Evolutionary conservation across 1,140 invertebrate genomes (phyloP).

Genomic region (Zophobas atratus): DNA sequence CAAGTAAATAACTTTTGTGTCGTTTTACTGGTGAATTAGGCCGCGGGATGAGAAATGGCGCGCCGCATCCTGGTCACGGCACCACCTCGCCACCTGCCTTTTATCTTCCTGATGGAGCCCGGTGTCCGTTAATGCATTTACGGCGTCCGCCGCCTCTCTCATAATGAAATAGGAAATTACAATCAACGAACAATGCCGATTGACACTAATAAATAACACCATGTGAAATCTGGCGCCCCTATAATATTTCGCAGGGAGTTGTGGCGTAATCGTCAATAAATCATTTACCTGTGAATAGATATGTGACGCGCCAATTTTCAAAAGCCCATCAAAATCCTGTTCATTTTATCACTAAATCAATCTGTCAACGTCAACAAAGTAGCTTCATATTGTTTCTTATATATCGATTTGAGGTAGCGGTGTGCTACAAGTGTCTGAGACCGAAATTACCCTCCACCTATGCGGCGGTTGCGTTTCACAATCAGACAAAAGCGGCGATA

Average conservation of each 20-base stretch:
- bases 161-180: conserved; percentile 38
- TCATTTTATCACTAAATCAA: conserved; percentile 46
- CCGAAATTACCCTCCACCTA: conserved; percentile 3
- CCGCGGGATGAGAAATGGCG: too few species aligned
- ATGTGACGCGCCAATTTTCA: conserved; percentile 38
- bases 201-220: conserved; percentile 37
- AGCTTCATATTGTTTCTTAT: conserved; percentile 39
- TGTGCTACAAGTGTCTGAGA: conserved; percentile 30
- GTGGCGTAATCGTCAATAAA: conserved; percentile 36
- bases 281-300: conserved; percentile 45
- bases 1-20: too few species aligned
- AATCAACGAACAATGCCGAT: conserved; percentile 19
- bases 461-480: neutral
- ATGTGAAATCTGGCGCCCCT: conserved; percentile 9
- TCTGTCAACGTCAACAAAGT: conserved; percentile 41
- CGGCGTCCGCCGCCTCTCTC: neutral
- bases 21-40: too few species aligned
- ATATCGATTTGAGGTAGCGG: conserved; percentile 15
- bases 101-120: neutral
- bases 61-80: too few species aligned
- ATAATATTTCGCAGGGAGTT: neutral
- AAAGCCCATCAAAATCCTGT: conserved; percentile 44
- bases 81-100: too few species aligned
- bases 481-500: neutral
- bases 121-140: neutral